These are phyloP conservation scores for Lasius fuliginosus DNA, from an alignment of 2,888 invertebrate species.

Conservation along the genomic window DNA sequence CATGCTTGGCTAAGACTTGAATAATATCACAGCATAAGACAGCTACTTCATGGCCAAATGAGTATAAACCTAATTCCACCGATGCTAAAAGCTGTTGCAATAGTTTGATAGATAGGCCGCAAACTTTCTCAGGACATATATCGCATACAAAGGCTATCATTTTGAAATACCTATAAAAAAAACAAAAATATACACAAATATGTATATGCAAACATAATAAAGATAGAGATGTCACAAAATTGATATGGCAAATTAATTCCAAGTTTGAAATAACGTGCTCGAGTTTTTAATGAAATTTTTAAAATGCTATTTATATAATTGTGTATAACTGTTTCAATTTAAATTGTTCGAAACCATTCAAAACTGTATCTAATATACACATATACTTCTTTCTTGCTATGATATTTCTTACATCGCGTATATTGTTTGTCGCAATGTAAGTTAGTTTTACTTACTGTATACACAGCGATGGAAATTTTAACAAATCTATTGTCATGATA, in stretches of 20 bases:
- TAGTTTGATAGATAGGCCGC: conserved; percentile 86
- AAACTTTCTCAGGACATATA: conserved; percentile 89
- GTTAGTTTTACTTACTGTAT: conserved; percentile 87
- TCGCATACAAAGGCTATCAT: conserved; percentile 90
- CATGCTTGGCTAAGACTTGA: conserved; percentile 87
- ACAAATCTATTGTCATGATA: conserved; percentile 90
- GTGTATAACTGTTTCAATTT: not conserved
- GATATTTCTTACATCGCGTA: not conserved
- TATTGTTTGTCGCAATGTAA: not conserved
- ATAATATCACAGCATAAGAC: conserved; percentile 89
- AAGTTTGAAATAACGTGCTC: not conserved
- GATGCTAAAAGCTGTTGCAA: conserved; percentile 88
- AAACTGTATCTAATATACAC: not conserved
- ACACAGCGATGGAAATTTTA: conserved; percentile 91
- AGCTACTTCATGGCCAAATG: conserved; percentile 88
- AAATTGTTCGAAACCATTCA: not conserved
- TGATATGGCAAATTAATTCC: not conserved
- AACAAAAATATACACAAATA: conserved; percentile 5
- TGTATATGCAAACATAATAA: conserved; percentile 12
- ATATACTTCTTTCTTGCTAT: not conserved
- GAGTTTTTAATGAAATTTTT: conserved; percentile 2
- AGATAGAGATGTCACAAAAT: not conserved
- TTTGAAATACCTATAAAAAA: conserved; percentile 86
- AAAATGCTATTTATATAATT: not conserved
- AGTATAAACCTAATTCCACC: conserved; percentile 88